Percentiles rank a stretch among this genome's conserved stretches.
Conservation (phyloP, 1,140 invertebrate genomes). For the Hyles vespertilio region DNA sequence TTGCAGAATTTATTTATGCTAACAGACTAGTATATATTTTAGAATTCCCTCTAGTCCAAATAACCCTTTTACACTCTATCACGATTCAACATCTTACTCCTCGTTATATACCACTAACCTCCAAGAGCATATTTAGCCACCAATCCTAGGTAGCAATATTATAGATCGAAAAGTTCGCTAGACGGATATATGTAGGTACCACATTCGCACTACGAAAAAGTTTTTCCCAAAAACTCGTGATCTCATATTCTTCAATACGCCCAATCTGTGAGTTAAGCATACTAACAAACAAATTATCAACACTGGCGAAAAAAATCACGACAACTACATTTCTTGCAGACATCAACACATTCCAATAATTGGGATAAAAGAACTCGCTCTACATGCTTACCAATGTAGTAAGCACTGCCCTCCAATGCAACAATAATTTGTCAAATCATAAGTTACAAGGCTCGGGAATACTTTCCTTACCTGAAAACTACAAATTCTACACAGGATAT, state of each 20-base stretch:
- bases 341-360: conserved; percentile 24
- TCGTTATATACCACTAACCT: conserved; percentile 27
- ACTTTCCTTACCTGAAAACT: conserved; percentile 16
- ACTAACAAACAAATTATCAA: conserved; percentile 11
- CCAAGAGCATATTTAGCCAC: conserved; percentile 33
- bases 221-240: conserved; percentile 19
- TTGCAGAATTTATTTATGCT: conserved; percentile 26
- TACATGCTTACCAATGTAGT: conserved; percentile 21
- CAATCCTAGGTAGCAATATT: conserved; percentile 21
- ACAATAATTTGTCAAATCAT: conserved; percentile 20
- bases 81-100: conserved; percentile 30
- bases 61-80: conserved; percentile 21
- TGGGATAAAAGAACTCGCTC: conserved; percentile 30
- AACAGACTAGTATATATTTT: conserved; percentile 31
- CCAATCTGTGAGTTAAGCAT: conserved; percentile 28
- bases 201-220: conserved; percentile 14
- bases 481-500: conserved; percentile 23
- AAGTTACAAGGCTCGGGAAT: conserved; percentile 25
- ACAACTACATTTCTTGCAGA: conserved; percentile 25
- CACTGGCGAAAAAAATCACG: conserved; percentile 19
- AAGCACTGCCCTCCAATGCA: conserved; percentile 20
- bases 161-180: conserved; percentile 25
- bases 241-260: conserved; percentile 23
- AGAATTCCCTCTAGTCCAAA: conserved; percentile 28
- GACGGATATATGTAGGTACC: conserved; percentile 22